Evolutionary conservation across 2,113 vertebrate genomes (phyloP), one percentile per base, ranked within the genome.

Genomic region (Taurulus bubalis): DNA sequence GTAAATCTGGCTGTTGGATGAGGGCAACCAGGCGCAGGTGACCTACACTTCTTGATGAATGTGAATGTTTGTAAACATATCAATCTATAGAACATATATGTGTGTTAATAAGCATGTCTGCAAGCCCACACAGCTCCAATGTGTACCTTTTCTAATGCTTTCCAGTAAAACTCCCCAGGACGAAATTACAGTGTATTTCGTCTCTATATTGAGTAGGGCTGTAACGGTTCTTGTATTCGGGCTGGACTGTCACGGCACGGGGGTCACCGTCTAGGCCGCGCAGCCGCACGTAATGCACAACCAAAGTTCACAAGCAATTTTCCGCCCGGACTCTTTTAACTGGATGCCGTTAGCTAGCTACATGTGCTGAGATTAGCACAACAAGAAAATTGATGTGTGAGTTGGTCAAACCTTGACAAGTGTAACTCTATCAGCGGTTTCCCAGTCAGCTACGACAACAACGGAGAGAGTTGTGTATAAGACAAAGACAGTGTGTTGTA

Each of bases 41-140:
- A 86, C 84, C 78, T 92, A 80, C 75, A 62, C 56, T 51, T 28
- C 49, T 56, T 32, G 32, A 76, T 68, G 55, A 79, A 84, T 64
- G 66, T 26, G 49, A 28, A 62, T 68, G n/a, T 80, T 47, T 75
- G 53, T 59, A 81, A 80, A 78, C 15, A 74, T 77, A 7, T 42
- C 14, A 70, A 76, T 64, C 8, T 20, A 10, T 9, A 65, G 36
- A 81, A 79, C 66, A 68, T 15, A 60, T 30, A 15, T 11, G 45
- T 32, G 24, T 67, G 12, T 63, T 53, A 20, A 40, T 65, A 45
- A 22, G 64, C 12, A 9, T 8, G 53, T 49, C 3, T 73, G 6
- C 47, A 62, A 67, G 64, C 34, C 38, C 28, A 14, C 36, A 55
- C 22, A 49, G 2, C 8, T 7, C 10, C 59, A 32, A 10, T 20